phyloP scores from a whole-genome alignment of 2,888 invertebrate genomes.

The Campoplex capitator region DNA sequence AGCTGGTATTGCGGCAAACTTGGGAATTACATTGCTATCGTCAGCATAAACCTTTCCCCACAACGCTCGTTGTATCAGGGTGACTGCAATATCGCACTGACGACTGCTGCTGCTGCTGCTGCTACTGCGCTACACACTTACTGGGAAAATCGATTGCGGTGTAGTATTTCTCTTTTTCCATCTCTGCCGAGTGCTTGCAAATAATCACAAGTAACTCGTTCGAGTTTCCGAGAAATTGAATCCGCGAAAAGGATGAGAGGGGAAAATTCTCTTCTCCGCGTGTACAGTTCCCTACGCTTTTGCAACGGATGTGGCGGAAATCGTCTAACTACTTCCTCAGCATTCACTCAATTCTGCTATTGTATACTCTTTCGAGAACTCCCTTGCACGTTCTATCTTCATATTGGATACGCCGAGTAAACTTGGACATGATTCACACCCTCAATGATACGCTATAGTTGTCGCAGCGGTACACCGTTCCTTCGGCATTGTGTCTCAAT shows the following conservation, averaged over 20 bases:
- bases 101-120: conserved; percentile 6
- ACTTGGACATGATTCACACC: conserved; percentile 71
- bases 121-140: background rate
- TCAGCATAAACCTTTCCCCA: conserved; percentile 40
- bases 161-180: conserved; percentile 48
- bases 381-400: conserved; percentile 47
- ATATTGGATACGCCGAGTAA: conserved; percentile 64
- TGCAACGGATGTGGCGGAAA: conserved; percentile 54
- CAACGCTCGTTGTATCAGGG: conserved; percentile 17
- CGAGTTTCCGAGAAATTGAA: conserved; percentile 64
- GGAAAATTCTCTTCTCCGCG: conserved; percentile 44
- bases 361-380: conserved; percentile 40
- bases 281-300: conserved; percentile 18
- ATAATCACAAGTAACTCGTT: conserved; percentile 64
- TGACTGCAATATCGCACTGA: conserved; percentile 42
- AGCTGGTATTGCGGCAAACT: conserved; percentile 66
- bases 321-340: conserved; percentile 56
- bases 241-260: conserved; percentile 47
- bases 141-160: conserved; percentile 47
- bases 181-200: conserved; percentile 59
- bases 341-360: conserved; percentile 53
- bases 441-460: conserved; percentile 37
- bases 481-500: background rate
- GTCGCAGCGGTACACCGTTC: conserved; percentile 12
- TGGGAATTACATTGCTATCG: conserved; percentile 69